Evolutionary conservation across 2,888 invertebrate genomes (phyloP).

Genomic region (Heteromyza rotundicornis): DNA sequence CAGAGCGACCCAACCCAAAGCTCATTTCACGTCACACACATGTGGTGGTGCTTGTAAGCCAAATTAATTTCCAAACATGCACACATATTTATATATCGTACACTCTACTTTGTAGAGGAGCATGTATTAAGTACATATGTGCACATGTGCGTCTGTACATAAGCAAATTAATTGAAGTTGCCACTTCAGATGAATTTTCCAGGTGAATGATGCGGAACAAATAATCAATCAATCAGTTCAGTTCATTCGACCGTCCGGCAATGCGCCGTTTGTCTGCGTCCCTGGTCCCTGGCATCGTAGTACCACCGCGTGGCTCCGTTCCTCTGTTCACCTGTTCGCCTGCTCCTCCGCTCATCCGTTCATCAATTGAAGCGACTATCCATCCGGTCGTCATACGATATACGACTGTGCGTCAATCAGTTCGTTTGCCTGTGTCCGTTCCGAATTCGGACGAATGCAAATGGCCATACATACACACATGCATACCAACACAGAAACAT

Average conservation of each 20-base stretch:
- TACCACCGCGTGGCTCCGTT: no score
- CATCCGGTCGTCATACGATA: no score
- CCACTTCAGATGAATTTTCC: slow-evolving; percentile 61
- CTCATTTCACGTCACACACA: no score
- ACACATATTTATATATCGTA: neutral
- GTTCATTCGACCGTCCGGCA: slow-evolving; percentile 31
- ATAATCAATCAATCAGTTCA: slow-evolving; percentile 61
- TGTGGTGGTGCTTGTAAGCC: neutral
- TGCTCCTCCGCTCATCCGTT: no score
- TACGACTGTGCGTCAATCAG: neutral
- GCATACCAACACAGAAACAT: no score
- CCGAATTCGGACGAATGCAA: neutral
- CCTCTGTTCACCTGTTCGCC: no score
- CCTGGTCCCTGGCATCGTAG: no score
- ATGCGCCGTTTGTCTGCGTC: neutral
- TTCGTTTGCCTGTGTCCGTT: neutral
- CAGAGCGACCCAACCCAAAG: no score
- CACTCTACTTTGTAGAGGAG: neutral
- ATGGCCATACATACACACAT: no score
- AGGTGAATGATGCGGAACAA: slow-evolving; percentile 62
- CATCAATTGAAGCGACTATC: no score
- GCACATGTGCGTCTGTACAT: slow-evolving; percentile 31
- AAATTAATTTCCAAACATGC: neutral
- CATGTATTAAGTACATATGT: slow-evolving; percentile 27
- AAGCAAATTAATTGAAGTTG: slow-evolving; percentile 57